Evolutionary conservation across 2,113 vertebrate genomes (phyloP).

Genomic region (Entomyzon cyanotis): DNA sequence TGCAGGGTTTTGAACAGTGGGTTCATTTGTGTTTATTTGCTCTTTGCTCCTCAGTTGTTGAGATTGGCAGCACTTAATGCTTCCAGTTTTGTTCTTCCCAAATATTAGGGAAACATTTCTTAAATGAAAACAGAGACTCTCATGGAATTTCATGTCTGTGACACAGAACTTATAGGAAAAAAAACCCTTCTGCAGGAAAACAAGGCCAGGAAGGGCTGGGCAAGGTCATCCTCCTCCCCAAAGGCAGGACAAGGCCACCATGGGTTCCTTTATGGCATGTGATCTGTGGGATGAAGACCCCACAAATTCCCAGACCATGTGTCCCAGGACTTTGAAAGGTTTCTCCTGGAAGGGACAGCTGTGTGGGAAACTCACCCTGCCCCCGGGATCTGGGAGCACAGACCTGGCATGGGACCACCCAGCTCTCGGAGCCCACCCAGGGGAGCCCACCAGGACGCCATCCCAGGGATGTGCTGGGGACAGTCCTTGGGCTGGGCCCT

Average conservation of each 20-base stretch:
- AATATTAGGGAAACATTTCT: conserved; percentile 18
- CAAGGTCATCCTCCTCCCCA: background rate
- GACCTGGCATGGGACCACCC: background rate
- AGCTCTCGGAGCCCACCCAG: rapidly evolving
- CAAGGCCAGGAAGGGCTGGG: background rate
- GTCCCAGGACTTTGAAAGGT: background rate
- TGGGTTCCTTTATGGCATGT: background rate
- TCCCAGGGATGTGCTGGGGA: background rate
- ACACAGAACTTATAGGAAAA: background rate
- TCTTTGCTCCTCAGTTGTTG: background rate
- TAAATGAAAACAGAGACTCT: conserved; percentile 23
- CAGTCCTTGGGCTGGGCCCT: rapidly evolving
- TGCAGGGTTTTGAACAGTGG: background rate
- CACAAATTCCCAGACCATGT: background rate
- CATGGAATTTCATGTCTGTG: background rate
- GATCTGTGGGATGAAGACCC: background rate
- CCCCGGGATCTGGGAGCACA: background rate
- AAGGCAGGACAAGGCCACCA: background rate
- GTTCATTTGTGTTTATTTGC: background rate
- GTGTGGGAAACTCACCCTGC: rapidly evolving
- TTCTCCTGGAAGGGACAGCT: background rate
- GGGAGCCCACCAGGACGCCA: background rate
- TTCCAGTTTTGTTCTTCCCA: background rate
- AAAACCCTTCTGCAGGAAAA: background rate
- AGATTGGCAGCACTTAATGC: background rate